Evolutionary conservation across 2,888 invertebrate species (phyloP), one percentile per base, ranked within the genome.

Genomic region (Pristionchus maxplancki): DNA sequence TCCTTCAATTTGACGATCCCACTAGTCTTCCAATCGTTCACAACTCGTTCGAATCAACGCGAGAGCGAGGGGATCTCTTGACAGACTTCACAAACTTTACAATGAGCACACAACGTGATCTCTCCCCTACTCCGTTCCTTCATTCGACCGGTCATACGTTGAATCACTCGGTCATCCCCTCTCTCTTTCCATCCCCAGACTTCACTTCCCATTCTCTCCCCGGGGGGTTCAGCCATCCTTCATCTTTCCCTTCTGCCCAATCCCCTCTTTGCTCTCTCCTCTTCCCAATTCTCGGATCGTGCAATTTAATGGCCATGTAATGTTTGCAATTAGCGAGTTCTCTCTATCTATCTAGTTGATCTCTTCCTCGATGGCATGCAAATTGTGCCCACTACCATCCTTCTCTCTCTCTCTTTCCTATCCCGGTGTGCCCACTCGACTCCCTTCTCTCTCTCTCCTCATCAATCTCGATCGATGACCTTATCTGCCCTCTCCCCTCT

Each of bases 311-410:
- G 53, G 82, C 82, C 82, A 53, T 53, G 50, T 53, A 50, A 53
- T 83, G 82, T 83, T 83, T 83, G 53, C 82, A 83, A 83, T 83
- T 83, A 83, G 50, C 82, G 82, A 50, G 53, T 83, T 53, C 53
- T 83, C 53, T 83, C 78, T 78, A 78, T 78, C 78, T 78, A 28
- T n/a, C 50, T 34, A 0, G 82, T 34, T 31, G 34, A 50, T 82
- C 82, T 31, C 82, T 31, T 17, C 3, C 78, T 44, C 44, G 13
- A 44, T 78, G 78, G 44, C 78, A 78, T 78, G 78, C 78, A 44
- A 78, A 78, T n/a, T 78, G 34, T 58, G 78, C 40, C 31, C 31
- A 74, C 71, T 37, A 67, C 34, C 24, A n/a, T 11, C 64, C 20
- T n/a, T 78, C 78, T 48, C 78, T 50, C 81, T 48, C 44, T 44